Evolutionary conservation across 2,113 vertebrate genomes (phyloP).

Genomic region (Nymphicus hollandicus): DNA sequence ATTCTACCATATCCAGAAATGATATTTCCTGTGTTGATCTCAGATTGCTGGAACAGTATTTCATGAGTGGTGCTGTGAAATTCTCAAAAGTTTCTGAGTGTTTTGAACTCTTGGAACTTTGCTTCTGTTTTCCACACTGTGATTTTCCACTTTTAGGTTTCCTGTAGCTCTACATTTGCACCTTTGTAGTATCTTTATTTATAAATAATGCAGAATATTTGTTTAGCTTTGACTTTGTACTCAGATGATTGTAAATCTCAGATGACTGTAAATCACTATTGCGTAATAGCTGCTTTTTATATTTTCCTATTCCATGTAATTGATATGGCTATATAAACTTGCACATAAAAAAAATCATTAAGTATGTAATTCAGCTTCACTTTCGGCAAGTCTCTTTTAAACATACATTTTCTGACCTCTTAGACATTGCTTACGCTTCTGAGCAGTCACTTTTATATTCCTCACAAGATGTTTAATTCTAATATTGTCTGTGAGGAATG

Average conservation of each 20-base stretch:
- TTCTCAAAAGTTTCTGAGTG: background rate
- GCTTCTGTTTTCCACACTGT: background rate
- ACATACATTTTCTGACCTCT: background rate
- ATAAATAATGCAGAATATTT: background rate
- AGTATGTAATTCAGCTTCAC: background rate
- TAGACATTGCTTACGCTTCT: rapidly evolving
- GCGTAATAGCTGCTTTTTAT: background rate
- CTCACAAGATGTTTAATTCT: background rate
- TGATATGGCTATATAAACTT: background rate
- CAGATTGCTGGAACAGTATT: background rate
- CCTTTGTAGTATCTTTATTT: background rate
- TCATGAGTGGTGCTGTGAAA: background rate
- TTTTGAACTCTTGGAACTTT: background rate
- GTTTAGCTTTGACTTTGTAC: background rate
- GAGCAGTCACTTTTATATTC: background rate
- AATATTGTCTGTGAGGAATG: background rate
- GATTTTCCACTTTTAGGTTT: background rate
- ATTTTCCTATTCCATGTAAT: background rate
- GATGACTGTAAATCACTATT: background rate
- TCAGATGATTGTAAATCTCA: background rate
- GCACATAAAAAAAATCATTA: background rate
- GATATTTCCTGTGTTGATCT: background rate
- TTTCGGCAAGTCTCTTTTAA: background rate
- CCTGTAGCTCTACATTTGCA: background rate
- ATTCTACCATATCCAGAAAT: background rate